Conservation (phyloP, 2,797 vertebrate genomes). For the Chaunax sp. region DNA sequence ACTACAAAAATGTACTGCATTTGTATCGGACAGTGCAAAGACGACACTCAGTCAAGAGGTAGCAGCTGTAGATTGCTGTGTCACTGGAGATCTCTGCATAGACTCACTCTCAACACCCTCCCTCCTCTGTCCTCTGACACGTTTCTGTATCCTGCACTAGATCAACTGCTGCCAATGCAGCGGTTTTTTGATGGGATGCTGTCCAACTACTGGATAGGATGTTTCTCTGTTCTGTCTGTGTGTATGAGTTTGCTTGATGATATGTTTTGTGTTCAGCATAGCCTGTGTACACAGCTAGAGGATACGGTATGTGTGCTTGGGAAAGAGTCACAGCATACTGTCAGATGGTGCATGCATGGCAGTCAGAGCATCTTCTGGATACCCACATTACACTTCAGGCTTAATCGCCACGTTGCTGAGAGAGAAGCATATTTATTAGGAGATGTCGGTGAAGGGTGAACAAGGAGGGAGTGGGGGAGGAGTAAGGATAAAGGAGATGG, state of each 20-base stretch:
- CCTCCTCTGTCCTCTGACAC: slow-evolving; percentile 55
- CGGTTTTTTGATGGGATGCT: slow-evolving; percentile 10
- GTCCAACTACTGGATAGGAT: slow-evolving; percentile 28
- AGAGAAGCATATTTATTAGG: slow-evolving; percentile 68
- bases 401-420: slow-evolving; percentile 61
- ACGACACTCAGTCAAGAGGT: slow-evolving; percentile 9
- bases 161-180: slow-evolving; percentile 36
- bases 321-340: slow-evolving; percentile 9
- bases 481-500: slow-evolving; percentile 52
- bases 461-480: slow-evolving; percentile 59
- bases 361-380: slow-evolving; percentile 44
- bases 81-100: slow-evolving; percentile 77
- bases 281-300: background rate
- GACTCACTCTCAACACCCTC: slow-evolving; percentile 42
- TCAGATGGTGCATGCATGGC: slow-evolving; percentile 34
- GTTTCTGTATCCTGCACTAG: slow-evolving; percentile 23
- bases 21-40: slow-evolving; percentile 23
- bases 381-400: slow-evolving; percentile 22
- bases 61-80: slow-evolving; percentile 77
- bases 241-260: slow-evolving; percentile 8
- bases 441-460: slow-evolving; percentile 84
- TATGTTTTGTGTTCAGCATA: background rate
- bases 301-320: background rate
- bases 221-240: slow-evolving; percentile 4
- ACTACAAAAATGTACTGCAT: slow-evolving; percentile 23